Base-by-base conservation (phyloP, 2,113 vertebrate species). In the Donacobius atricapilla region DNA sequence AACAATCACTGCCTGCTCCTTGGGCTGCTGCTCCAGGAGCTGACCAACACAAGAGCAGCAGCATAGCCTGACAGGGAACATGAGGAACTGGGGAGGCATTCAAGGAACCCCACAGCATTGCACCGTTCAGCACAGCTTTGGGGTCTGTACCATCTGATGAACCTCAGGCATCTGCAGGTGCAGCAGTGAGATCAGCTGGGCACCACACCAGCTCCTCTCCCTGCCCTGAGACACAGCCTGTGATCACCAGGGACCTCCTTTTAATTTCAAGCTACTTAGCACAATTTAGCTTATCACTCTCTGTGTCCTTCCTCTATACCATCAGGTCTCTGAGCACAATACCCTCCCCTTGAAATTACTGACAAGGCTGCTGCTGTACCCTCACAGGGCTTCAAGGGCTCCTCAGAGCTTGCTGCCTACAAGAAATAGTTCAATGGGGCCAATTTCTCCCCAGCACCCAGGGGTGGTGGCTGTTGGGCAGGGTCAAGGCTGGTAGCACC, bases 31-130 rank as follows among this genome's bases (percentile, higher is more conserved):
- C 70, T 50, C 11, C 24, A 19, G 45, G n/a, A 83, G 45, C 15
- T 33, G 35, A 33, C n/a, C 66, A 77, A 40, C 0, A 0, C 6
- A 17, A 51, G 21, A 80, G 40, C 35, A 69, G 69, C 24, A 57
- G 25, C 30, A 13, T 0, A 25, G 54, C 2, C 1, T 33, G 22
- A 15, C 10, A 37, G 47, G 22, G 25, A 7, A 51, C 0, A 0
- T 12, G 21, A 30, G 57, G 40, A 64, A 5, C 21, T 9, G 14
- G 28, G 45, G 31, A 57, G 15, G 30, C 33, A 35, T 31, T 23
- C 0, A 2, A 76, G 23, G 31, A 80, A 9, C 16, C 24, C 60
- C 61, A 30, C 0, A 0, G 30, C n/a, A 60, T 16, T 1, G 1
- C 37, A 33, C 14, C 0, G 0, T 24, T 28, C 57, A 11, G 25